These are phyloP conservation scores for Formicarius rufipectus DNA, from an alignment of 2,113 vertebrate species.

Conservation along the genomic window DNA sequence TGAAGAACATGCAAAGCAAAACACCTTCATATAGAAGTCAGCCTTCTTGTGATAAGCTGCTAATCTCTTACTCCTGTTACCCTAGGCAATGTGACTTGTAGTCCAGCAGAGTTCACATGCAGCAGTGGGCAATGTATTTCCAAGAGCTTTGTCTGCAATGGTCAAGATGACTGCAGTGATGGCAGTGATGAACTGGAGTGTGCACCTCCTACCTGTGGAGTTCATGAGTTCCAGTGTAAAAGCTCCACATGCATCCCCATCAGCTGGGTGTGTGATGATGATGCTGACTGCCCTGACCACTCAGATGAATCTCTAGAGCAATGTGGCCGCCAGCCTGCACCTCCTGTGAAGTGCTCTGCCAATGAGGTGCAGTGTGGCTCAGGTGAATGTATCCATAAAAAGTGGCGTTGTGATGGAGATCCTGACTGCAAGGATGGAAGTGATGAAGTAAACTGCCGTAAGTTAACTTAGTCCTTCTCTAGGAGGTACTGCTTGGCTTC, in stretches of 20 bases:
- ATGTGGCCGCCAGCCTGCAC: slow-evolving; percentile 87
- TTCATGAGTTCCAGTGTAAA: slow-evolving; percentile 90
- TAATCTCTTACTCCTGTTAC: not conserved
- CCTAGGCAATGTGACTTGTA: slow-evolving; percentile 91
- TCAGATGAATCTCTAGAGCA: slow-evolving; percentile 89
- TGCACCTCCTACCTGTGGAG: slow-evolving; percentile 83
- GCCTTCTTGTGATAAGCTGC: not conserved
- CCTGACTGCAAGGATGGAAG: slow-evolving; percentile 94
- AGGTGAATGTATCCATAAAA: slow-evolving; percentile 94
- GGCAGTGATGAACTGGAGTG: slow-evolving; percentile 90
- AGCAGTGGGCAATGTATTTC: slow-evolving; percentile 91
- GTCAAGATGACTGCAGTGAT: slow-evolving; percentile 94
- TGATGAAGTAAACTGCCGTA: slow-evolving; percentile 95
- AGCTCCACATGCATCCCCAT: slow-evolving; percentile 88
- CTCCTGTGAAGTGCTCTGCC: slow-evolving; percentile 81
- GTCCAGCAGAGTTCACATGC: slow-evolving; percentile 91
- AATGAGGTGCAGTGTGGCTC: slow-evolving; percentile 89
- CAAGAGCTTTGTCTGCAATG: slow-evolving; percentile 90
- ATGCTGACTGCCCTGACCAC: slow-evolving; percentile 92
- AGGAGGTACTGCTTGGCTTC: not conserved
- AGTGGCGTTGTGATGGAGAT: slow-evolving; percentile 97
- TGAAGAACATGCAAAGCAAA: not conserved
- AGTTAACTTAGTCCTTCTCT: slow-evolving; percentile 51
- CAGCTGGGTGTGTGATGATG: slow-evolving; percentile 93
- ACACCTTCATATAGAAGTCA: not conserved